Conservation (phyloP, 2,113 vertebrate genomes). For the Protobothrops mucrosquamatus region DNA sequence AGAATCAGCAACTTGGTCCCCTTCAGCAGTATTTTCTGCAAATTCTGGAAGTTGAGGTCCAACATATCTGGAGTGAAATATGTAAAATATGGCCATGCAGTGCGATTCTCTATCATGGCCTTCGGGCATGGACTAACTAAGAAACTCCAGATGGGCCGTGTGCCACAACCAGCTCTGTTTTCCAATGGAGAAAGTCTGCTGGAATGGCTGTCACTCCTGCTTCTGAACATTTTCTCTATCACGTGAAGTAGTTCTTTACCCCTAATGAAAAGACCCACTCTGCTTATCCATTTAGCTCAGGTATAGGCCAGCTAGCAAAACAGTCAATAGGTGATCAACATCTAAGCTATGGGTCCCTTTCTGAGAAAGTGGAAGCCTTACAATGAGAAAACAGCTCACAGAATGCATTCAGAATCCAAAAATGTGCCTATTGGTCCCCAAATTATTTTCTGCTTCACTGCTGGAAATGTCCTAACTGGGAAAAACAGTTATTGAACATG, state of each 20-base stretch:
- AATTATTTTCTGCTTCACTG: not conserved
- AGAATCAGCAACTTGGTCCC: not conserved
- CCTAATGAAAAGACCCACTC: not conserved
- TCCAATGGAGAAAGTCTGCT: not conserved
- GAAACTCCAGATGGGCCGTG: not conserved
- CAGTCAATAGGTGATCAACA: not conserved
- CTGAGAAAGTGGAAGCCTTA: not conserved
- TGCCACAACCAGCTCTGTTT: not conserved
- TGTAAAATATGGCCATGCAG: not conserved
- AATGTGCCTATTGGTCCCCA: not conserved
- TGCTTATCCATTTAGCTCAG: not conserved
- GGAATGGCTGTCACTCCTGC: not conserved
- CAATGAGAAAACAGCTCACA: not conserved
- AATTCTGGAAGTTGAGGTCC: not conserved
- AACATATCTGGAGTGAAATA: not conserved
- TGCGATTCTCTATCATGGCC: not conserved
- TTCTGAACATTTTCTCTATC: not conserved
- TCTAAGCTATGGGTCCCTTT: not conserved
- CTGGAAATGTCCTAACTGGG: not conserved
- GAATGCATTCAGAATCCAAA: not conserved
- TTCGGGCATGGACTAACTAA: not conserved
- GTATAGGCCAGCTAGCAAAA: not conserved
- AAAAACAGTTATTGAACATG: not conserved
- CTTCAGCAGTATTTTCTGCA: not conserved
- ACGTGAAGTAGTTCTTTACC: not conserved